Conservation (phyloP, 92 coral and sea anemone genomes). For the Porites lobata region DNA sequence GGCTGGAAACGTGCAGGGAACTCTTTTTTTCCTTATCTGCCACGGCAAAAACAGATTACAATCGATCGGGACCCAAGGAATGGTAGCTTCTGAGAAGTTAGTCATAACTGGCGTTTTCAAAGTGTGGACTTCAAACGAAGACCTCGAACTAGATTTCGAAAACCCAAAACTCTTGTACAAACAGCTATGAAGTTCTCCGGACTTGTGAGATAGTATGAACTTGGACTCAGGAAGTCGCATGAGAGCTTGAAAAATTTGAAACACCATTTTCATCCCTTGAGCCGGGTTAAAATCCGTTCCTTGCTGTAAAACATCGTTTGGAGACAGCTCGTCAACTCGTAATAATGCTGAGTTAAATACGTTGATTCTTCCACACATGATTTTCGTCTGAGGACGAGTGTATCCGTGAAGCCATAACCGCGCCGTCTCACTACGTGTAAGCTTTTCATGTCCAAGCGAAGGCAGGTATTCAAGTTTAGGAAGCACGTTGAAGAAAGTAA, state of each 20-base stretch:
- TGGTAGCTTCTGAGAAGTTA: slow-evolving; percentile 57
- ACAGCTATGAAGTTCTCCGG: slow-evolving; percentile 86
- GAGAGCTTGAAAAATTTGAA: slow-evolving; percentile 65
- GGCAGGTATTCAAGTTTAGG: slow-evolving; percentile 93
- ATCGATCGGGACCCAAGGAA: slow-evolving; percentile 87
- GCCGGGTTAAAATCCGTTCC: slow-evolving; percentile 83
- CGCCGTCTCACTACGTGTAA: slow-evolving; percentile 76
- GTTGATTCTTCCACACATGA: slow-evolving; percentile 83
- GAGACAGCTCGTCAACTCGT: slow-evolving; percentile 79
- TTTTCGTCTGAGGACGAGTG: slow-evolving; percentile 79
- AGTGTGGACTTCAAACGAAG: slow-evolving; percentile 69
- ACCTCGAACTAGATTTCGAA: slow-evolving; percentile 41
- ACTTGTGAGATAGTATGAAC: slow-evolving; percentile 76
- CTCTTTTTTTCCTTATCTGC: slow-evolving; percentile 70
- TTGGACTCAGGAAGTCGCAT: slow-evolving; percentile 61
- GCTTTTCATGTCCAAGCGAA: slow-evolving; percentile 78
- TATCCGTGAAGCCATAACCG: slow-evolving; percentile 81
- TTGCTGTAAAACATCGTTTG: slow-evolving; percentile 68
- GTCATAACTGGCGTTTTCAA: slow-evolving; percentile 15
- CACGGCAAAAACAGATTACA: slow-evolving; percentile 75
- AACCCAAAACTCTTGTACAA: slow-evolving; percentile 66
- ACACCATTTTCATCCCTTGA: slow-evolving; percentile 85
- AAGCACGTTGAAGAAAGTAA: slow-evolving; percentile 71
- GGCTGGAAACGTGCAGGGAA: slow-evolving; percentile 91
- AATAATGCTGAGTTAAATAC: slow-evolving; percentile 64